These are phyloP conservation scores for Ceratina japonica DNA, from an alignment of 1,140 invertebrate genomes.

Conservation along the genomic window DNA sequence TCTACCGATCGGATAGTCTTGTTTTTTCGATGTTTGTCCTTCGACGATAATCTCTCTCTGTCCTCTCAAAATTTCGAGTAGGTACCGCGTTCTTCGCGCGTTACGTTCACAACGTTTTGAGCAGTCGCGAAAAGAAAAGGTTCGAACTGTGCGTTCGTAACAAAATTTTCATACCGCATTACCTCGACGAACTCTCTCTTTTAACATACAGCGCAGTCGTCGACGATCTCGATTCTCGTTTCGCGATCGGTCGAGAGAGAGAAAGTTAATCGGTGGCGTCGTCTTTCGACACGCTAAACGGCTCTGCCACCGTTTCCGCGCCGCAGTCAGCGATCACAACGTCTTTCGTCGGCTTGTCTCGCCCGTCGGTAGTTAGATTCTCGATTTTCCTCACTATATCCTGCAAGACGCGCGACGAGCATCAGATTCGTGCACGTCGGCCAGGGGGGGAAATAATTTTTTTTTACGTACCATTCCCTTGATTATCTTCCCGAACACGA, in stretches of 20 bases:
- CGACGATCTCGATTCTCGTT: neutral
- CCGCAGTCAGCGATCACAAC: slow-evolving; percentile 89
- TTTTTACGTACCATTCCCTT: slow-evolving; percentile 92
- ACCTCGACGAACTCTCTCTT: neutral
- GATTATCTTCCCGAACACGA: slow-evolving; percentile 97
- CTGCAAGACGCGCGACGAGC: slow-evolving; percentile 79
- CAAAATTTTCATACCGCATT: neutral
- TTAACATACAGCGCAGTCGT: neutral
- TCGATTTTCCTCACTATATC: slow-evolving; percentile 93
- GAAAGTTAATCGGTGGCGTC: slow-evolving; percentile 85
- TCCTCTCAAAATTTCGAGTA: too few species aligned
- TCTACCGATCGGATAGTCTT: neutral
- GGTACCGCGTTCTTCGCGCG: too few species aligned
- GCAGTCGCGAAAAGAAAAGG: neutral
- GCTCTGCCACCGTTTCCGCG: slow-evolving; percentile 84
- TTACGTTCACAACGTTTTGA: neutral
- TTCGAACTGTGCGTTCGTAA: neutral
- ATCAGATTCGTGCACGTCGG: too few species aligned
- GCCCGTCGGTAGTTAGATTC: slow-evolving; percentile 84
- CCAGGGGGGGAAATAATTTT: slow-evolving; percentile 18
- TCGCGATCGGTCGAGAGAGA: neutral
- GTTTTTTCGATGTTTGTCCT: neutral
- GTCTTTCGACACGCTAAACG: slow-evolving; percentile 89
- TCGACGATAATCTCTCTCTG: too few species aligned
- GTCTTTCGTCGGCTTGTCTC: slow-evolving; percentile 89